Percentiles rank a stretch among this genome's conserved stretches.
phyloP scores from a whole-genome alignment of 2,888 invertebrate genomes.

The Laothoe populi region DNA sequence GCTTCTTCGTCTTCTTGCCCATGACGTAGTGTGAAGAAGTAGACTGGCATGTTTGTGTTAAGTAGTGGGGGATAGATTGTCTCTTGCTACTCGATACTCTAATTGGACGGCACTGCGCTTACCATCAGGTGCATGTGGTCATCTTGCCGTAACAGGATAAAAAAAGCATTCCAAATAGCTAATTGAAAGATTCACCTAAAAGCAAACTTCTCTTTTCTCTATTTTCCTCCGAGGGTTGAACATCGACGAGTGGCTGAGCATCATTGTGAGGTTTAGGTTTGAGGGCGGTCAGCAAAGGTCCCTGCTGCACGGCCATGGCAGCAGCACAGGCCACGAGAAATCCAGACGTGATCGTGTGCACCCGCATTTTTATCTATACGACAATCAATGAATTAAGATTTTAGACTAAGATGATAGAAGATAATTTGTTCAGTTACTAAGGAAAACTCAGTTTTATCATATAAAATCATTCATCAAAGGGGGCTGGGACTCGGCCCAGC shows the following conservation, averaged over 20 bases:
- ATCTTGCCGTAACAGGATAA: too few relatives aligned
- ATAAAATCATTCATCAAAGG: too few relatives aligned
- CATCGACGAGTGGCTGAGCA: conserved; percentile 36
- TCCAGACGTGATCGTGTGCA: conserved; percentile 49
- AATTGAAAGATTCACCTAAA: conserved; percentile 52
- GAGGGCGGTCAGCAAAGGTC: conserved; percentile 53
- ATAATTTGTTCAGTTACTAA: background rate
- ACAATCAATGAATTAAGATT: background rate
- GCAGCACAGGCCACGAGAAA: conserved; percentile 62
- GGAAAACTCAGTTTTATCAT: background rate
- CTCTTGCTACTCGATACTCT: too few relatives aligned
- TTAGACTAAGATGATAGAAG: background rate
- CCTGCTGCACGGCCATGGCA: conserved; percentile 54
- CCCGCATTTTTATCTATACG: conserved; percentile 19
- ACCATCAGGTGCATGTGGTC: too few relatives aligned
- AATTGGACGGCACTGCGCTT: too few relatives aligned
- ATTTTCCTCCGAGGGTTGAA: conserved; percentile 39
- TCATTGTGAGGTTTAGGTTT: conserved; percentile 43
- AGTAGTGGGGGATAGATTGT: too few relatives aligned
- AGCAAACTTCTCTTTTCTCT: conserved; percentile 67
- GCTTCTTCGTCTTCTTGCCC: too few relatives aligned
- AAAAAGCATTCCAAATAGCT: background rate
- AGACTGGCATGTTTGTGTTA: too few relatives aligned
- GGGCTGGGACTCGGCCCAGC: too few relatives aligned
- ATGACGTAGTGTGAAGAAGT: too few relatives aligned